Conservation (phyloP, 1,140 invertebrate genomes). For the Venustaconcha ellipsiformis region DNA sequence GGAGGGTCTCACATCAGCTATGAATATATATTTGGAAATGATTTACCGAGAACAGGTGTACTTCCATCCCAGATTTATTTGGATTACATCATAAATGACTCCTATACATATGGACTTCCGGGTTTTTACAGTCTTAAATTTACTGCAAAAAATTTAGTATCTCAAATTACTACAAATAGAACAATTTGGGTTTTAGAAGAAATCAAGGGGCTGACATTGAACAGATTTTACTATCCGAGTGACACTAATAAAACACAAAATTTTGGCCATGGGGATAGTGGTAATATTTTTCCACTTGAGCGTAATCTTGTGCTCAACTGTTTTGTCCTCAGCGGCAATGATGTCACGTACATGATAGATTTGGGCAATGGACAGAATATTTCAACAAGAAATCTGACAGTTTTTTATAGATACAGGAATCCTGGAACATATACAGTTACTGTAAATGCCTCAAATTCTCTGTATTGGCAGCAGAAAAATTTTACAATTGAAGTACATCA, state of each 20-base stretch:
- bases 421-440: constrained; percentile 22
- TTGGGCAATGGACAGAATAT: constrained; percentile 33
- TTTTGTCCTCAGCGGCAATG: constrained; percentile 31
- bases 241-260: constrained; percentile 18
- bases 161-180: background rate
- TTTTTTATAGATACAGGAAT: constrained; percentile 15
- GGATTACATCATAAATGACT: constrained; percentile 13
- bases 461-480: constrained; percentile 24
- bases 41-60: constrained; percentile 3
- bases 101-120: constrained; percentile 15
- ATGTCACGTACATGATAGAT: constrained; percentile 33
- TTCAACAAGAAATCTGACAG: background rate
- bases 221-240: constrained; percentile 28
- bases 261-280: constrained; percentile 25
- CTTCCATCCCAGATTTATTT: constrained; percentile 8
- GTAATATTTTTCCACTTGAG: constrained; percentile 39
- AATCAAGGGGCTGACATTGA: constrained; percentile 20
- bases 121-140: constrained; percentile 29
- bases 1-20: constrained; percentile 35
- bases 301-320: constrained; percentile 27
- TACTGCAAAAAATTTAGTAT: constrained; percentile 28
- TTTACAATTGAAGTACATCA: constrained; percentile 24
- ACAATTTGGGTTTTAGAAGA: constrained; percentile 37
- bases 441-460: constrained; percentile 36
- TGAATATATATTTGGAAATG: constrained; percentile 18